Evolutionary conservation across 2,797 vertebrate genomes (phyloP).

Genomic region (Sebastiscus tertius): DNA sequence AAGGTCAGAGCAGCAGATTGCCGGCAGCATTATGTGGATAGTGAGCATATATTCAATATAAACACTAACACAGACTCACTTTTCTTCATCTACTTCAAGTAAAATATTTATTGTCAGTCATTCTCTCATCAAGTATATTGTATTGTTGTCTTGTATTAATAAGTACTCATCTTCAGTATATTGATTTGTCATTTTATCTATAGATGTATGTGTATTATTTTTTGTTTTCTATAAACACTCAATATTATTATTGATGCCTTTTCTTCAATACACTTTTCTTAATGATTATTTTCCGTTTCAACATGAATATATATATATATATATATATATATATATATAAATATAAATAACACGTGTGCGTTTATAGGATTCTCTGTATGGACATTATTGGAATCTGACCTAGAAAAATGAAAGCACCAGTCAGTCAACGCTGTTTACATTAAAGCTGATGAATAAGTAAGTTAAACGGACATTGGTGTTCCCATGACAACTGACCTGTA

Average conservation of each 20-base stretch:
- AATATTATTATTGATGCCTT: not conserved
- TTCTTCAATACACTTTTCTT: not conserved
- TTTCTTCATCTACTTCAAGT: not conserved
- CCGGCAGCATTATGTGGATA: not conserved
- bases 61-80: not conserved
- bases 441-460: constrained; percentile 20
- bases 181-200: not conserved
- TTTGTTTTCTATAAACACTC: not conserved
- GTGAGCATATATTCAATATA: not conserved
- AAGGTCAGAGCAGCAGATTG: constrained; percentile 5
- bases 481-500: not conserved
- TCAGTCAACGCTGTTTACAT: constrained; percentile 5
- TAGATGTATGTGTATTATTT: not conserved
- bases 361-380: not conserved
- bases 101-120: not conserved
- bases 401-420: not conserved
- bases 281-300: not conserved
- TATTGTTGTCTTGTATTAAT: not conserved
- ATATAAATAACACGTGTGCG: not conserved
- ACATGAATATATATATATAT: not conserved
- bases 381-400: not conserved
- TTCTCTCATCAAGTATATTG: not conserved
- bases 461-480: not conserved
- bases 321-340: no score
- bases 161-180: not conserved